Conservation (phyloP, 2,888 invertebrate species). For the Spodoptera exigua region DNA sequence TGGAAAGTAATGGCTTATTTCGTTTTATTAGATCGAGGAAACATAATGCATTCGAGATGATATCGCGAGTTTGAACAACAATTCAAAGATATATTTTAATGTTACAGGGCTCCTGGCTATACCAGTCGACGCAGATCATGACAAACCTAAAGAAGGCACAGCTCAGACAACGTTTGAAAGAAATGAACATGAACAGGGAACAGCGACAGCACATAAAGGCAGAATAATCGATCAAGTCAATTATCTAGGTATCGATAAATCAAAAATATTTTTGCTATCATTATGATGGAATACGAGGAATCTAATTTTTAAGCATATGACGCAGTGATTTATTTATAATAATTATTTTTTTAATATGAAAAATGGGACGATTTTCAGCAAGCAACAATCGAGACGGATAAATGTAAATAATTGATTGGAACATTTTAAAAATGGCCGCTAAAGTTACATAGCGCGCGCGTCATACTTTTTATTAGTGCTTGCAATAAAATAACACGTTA, state of each 20-base stretch:
- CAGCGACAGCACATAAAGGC: constrained; percentile 75
- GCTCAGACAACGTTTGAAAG: constrained; percentile 91
- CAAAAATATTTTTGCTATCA: constrained; percentile 65
- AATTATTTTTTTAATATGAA: constrained; percentile 41
- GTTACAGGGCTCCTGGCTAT: constrained; percentile 96
- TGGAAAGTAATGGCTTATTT: no score
- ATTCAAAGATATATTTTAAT: constrained; percentile 21
- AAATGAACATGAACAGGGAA: constrained; percentile 83
- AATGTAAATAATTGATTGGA: constrained; percentile 51
- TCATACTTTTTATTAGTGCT: constrained; percentile 31
- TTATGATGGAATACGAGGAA: constrained; percentile 59
- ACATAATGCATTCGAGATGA: no score
- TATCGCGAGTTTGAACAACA: neutral
- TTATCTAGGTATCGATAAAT: constrained; percentile 63
- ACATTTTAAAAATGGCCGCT: constrained; percentile 25
- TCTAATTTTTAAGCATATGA: constrained; percentile 52
- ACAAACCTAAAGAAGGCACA: constrained; percentile 95
- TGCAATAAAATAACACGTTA: constrained; percentile 20
- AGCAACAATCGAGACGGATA: constrained; percentile 21
- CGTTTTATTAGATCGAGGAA: no score
- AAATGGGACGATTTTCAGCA: constrained; percentile 42
- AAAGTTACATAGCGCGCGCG: constrained; percentile 5
- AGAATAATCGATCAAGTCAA: constrained; percentile 71
- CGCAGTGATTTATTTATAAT: constrained; percentile 57
- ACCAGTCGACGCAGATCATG: constrained; percentile 96